These are phyloP conservation scores for Crematogaster levior DNA, from an alignment of 2,888 invertebrate species.

Conservation along the genomic window DNA sequence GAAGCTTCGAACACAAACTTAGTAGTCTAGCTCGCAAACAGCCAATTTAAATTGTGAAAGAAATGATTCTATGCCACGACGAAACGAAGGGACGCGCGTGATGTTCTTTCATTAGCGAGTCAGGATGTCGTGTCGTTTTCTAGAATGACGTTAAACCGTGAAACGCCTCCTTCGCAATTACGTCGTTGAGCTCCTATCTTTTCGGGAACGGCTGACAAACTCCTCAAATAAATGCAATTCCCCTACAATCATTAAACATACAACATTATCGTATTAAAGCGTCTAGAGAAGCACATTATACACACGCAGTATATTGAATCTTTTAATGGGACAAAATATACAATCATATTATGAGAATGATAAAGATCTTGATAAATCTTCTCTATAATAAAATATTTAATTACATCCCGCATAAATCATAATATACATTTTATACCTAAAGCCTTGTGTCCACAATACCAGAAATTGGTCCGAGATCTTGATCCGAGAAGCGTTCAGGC, in stretches of 20 bases:
- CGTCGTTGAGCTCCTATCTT: constrained; percentile 76
- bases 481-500: no score
- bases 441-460: no score
- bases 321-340: not conserved
- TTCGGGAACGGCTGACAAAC: constrained; percentile 51
- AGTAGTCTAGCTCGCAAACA: not conserved
- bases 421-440: not conserved
- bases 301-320: not conserved
- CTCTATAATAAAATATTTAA: not conserved
- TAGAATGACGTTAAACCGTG: constrained; percentile 72
- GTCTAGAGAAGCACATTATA: not conserved
- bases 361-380: not conserved
- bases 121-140: constrained; percentile 82
- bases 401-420: not conserved
- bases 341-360: not conserved
- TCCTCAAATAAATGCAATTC: constrained; percentile 33
- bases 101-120: constrained; percentile 78
- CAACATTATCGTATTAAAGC: not conserved
- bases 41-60: constrained; percentile 6
- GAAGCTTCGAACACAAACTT: not conserved
- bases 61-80: constrained; percentile 1
- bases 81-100: constrained; percentile 75
- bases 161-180: constrained; percentile 78
- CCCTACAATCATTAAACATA: not conserved
- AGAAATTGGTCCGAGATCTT: no score